phyloP scores from a whole-genome alignment of 1,140 invertebrate species.

The Galleria mellonella region DNA sequence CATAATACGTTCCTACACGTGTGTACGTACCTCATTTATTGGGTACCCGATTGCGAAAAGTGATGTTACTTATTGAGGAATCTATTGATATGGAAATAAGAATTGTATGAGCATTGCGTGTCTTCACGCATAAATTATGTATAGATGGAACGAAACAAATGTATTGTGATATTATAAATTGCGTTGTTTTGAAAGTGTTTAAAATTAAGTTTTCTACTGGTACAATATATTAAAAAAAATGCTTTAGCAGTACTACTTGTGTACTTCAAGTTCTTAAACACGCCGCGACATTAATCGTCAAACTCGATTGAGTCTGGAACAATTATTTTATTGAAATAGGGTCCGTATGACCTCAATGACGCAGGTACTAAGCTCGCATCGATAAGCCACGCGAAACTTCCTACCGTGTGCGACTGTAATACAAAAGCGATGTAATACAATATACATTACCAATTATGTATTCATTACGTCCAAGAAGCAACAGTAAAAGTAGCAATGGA shows the following conservation, averaged over 20 bases:
- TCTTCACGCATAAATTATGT: background rate
- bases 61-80: slow-evolving; percentile 17
- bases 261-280: slow-evolving; percentile 10
- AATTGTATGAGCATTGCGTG: background rate
- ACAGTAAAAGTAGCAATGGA: slow-evolving; percentile 3
- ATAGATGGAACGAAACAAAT: background rate
- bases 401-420: background rate
- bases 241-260: slow-evolving; percentile 9
- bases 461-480: background rate
- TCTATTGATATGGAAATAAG: slow-evolving; percentile 29
- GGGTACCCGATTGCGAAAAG: slow-evolving; percentile 32
- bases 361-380: slow-evolving; percentile 24
- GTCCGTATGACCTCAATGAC: slow-evolving; percentile 37
- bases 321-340: slow-evolving; percentile 35
- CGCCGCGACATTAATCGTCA: slow-evolving; percentile 27
- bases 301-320: slow-evolving; percentile 36
- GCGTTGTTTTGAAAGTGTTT: too few species aligned
- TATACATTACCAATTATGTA: background rate
- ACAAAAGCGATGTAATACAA: background rate
- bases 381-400: slow-evolving; percentile 37
- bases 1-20: slow-evolving; percentile 16
- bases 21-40: slow-evolving; percentile 20
- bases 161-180: too few species aligned
- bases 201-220: too few species aligned
- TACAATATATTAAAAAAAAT: too few species aligned